phyloP scores from a whole-genome alignment of 1,140 invertebrate species.

The Caenorhabditis brenneri region DNA sequence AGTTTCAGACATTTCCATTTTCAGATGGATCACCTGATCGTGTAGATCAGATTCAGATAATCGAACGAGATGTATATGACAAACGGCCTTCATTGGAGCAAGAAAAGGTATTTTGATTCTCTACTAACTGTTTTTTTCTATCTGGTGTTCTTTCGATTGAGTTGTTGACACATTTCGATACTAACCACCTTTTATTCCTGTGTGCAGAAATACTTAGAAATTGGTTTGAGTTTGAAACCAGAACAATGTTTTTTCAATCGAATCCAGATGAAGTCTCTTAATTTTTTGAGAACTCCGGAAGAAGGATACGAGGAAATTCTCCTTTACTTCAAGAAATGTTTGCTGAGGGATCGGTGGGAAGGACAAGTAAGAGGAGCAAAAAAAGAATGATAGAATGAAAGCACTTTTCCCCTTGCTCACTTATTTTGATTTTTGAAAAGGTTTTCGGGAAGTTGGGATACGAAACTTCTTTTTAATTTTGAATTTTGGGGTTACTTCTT shows the following conservation, averaged over 20 bases:
- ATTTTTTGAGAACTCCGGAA: conserved; percentile 30
- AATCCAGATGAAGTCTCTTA: not conserved
- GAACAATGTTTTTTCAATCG: not conserved
- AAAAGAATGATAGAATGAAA: conserved; percentile 3
- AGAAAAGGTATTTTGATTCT: not conserved
- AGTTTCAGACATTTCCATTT: not conserved
- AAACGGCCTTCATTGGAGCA: conserved; percentile 2
- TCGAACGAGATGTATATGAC: conserved; percentile 24
- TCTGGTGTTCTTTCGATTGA: conserved; percentile 1
- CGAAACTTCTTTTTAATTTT: not conserved
- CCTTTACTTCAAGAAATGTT: conserved; percentile 38
- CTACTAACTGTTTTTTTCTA: not conserved
- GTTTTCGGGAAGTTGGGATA: not conserved
- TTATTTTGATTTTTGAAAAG: not conserved
- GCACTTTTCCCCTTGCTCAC: not conserved
- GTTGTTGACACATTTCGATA: conserved; percentile 19
- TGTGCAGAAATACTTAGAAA: not conserved
- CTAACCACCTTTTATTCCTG: conserved; percentile 26
- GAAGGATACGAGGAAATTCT: conserved; percentile 14
- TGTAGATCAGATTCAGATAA: conserved; percentile 25
- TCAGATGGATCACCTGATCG: not conserved
- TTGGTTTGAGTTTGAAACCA: not conserved
- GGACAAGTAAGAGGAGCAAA: conserved; percentile 33
- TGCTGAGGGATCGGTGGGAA: conserved; percentile 38
- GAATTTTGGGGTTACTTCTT: not conserved